A percentile compares a stretch with the other conserved stretches of the same genome.
These are phyloP conservation scores for Patella caerulea DNA, from an alignment of 2,888 invertebrate genomes.

Conservation along the genomic window DNA sequence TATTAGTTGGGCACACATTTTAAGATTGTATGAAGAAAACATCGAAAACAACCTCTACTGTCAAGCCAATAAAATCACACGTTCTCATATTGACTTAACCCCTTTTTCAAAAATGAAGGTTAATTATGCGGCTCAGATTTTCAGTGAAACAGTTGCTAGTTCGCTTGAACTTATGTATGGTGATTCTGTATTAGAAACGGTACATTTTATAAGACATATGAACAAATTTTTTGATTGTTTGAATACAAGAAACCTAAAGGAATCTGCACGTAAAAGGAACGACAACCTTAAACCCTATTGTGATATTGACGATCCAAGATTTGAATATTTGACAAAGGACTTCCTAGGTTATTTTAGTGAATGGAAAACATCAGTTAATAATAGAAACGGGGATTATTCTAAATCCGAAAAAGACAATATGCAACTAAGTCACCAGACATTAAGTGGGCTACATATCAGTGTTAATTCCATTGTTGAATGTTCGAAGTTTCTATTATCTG, in stretches of 20 bases:
- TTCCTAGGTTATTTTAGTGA: neutral
- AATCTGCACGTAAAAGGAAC: no score
- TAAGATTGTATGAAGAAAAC: neutral
- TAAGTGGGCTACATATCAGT: conserved; percentile 14
- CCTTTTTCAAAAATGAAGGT: no score
- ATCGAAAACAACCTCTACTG: no score
- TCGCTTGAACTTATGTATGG: no score
- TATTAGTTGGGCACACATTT: conserved; percentile 9
- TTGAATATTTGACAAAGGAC: neutral
- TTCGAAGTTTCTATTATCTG: neutral
- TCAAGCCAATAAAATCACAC: no score
- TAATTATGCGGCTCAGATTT: no score
- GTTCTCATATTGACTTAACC: no score
- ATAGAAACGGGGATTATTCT: conserved; percentile 7
- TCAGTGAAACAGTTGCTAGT: no score
- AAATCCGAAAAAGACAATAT: conserved; percentile 6
- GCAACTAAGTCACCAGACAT: conserved; percentile 21
- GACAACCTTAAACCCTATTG: neutral
- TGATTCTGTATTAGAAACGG: no score
- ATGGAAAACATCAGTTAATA: neutral
- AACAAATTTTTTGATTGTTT: no score
- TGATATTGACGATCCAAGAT: neutral
- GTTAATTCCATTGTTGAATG: conserved; percentile 8
- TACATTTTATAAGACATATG: no score
- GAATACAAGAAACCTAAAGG: no score